Evolutionary conservation across 2,113 vertebrate genomes (phyloP).

Genomic region (Desmodus rotundus): DNA sequence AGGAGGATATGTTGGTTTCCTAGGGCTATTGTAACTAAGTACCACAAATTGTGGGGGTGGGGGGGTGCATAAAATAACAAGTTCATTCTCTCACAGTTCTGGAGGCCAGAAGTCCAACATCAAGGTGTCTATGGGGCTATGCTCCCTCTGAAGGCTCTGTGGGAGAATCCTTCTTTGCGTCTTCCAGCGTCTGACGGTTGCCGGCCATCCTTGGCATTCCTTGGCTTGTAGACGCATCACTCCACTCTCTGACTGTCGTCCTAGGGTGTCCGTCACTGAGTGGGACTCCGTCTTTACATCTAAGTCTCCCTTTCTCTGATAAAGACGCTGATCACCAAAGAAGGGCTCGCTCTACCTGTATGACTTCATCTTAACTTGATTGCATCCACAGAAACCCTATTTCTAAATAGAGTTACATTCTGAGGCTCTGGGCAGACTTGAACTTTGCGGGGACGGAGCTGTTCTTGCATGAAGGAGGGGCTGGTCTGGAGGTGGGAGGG

Average conservation of each 20-base stretch:
- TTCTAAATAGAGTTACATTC: background rate
- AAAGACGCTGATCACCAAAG: background rate
- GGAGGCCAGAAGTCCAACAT: background rate
- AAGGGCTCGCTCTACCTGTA: background rate
- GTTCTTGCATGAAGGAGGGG: background rate
- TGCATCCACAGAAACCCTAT: background rate
- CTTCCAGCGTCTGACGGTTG: background rate
- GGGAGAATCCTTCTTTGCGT: background rate
- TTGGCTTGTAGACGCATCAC: background rate
- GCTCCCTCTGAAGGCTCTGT: too few species aligned
- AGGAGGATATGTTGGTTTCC: background rate
- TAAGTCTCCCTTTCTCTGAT: too few species aligned
- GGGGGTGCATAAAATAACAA: too few species aligned
- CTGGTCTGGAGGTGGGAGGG: background rate
- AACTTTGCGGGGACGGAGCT: background rate
- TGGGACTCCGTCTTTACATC: background rate
- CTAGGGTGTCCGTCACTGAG: background rate
- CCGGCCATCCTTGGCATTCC: background rate
- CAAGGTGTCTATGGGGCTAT: background rate
- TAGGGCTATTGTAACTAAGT: background rate
- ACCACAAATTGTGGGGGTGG: rapidly evolving
- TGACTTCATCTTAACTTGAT: background rate
- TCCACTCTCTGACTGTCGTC: background rate
- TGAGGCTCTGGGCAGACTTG: background rate
- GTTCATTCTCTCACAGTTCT: background rate